Percentiles rank a stretch among this genome's conserved stretches.
These are phyloP conservation scores for Loriculus beryllinus DNA, from an alignment of 2,797 vertebrate genomes.

Conservation along the genomic window DNA sequence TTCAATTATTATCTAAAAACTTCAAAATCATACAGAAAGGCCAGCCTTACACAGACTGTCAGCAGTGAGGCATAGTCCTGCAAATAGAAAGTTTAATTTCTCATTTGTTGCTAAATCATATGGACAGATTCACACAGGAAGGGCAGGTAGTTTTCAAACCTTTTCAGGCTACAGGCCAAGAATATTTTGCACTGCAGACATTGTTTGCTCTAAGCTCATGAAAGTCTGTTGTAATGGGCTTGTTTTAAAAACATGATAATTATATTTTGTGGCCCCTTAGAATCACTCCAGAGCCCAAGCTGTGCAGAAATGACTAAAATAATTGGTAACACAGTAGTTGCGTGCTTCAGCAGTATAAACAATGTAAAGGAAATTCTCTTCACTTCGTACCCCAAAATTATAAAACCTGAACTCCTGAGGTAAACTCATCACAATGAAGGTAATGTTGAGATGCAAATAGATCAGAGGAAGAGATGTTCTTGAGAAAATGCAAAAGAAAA, in stretches of 20 bases:
- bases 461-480: neutral
- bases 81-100: neutral
- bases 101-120: neutral
- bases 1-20: neutral
- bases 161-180: neutral
- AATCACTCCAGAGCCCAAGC: neutral
- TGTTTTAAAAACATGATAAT: neutral
- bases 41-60: accelerated
- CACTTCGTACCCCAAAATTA: neutral
- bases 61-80: neutral
- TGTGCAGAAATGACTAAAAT: neutral
- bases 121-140: neutral
- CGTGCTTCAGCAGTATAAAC: neutral
- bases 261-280: neutral
- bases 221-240: neutral
- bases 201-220: neutral
- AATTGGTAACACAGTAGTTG: neutral
- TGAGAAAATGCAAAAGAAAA: neutral
- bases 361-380: neutral
- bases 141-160: neutral
- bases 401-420: neutral
- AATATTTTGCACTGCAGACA: neutral
- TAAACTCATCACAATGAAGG: neutral
- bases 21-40: neutral
- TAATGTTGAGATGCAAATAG: neutral